A percentile compares a stretch with the other conserved stretches of the same genome.
Conservation (phyloP, 2,113 vertebrate species). For the Bos javanicus region DNA sequence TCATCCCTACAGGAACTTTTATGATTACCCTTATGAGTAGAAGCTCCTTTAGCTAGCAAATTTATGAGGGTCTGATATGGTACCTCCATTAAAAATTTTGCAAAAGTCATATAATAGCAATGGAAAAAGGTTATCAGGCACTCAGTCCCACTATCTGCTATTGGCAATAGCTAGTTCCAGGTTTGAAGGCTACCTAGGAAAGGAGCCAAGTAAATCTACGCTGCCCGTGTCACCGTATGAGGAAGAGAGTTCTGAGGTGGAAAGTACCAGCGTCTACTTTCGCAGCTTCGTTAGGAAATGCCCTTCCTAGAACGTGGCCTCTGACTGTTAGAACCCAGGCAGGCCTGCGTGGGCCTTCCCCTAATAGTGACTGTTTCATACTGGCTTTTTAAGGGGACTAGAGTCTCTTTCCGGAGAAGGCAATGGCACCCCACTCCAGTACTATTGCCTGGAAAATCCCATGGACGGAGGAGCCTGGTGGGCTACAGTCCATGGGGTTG, state of each 20-base stretch:
- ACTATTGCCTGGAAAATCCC: too few relatives aligned
- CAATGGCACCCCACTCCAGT: too few relatives aligned
- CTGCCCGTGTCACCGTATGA: neutral
- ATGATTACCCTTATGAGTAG: neutral
- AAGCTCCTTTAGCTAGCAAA: neutral
- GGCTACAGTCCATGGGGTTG: too few relatives aligned
- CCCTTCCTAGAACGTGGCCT: neutral
- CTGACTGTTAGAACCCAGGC: neutral
- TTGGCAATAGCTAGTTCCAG: neutral
- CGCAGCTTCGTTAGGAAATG: neutral
- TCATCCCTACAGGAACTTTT: neutral
- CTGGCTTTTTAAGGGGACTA: neutral
- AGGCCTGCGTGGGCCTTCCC: neutral
- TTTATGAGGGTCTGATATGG: neutral
- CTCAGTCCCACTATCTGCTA: neutral
- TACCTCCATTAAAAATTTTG: neutral
- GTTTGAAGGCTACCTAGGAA: neutral
- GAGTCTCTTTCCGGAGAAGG: neutral
- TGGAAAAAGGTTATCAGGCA: neutral
- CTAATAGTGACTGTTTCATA: neutral
- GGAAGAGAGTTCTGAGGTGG: neutral
- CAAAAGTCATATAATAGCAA: neutral
- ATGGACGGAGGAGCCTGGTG: too few relatives aligned
- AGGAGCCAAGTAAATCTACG: fast-evolving
- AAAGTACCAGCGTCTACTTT: neutral